phyloP scores from a whole-genome alignment of 2,113 vertebrate genomes.

The Stigmatopora argus region DNA sequence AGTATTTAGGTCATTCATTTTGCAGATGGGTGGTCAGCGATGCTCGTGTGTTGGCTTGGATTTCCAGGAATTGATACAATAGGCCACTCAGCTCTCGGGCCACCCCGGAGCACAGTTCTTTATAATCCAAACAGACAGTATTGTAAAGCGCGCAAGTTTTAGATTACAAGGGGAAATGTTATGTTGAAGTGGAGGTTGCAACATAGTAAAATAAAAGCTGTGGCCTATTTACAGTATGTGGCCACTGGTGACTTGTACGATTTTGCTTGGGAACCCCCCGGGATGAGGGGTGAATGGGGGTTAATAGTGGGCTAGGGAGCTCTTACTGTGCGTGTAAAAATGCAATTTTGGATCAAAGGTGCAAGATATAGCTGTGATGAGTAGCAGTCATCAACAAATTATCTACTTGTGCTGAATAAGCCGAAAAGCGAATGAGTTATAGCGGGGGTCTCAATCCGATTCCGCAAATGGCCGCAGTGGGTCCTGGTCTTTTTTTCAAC shows the following conservation, averaged over 20 bases:
- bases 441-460: too few relatives aligned
- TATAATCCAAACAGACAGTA: constrained; percentile 55
- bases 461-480: too few relatives aligned
- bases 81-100: constrained; percentile 40
- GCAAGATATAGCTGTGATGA: too few relatives aligned
- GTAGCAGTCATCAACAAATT: too few relatives aligned
- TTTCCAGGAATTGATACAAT: constrained; percentile 61
- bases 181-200: constrained; percentile 1
- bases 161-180: constrained; percentile 29
- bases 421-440: too few relatives aligned
- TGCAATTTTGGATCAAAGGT: too few relatives aligned
- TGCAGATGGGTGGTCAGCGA: constrained; percentile 63
- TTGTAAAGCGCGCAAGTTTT: constrained; percentile 32
- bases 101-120: constrained; percentile 46
- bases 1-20: constrained; percentile 67
- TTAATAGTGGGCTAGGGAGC: neutral
- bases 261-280: neutral
- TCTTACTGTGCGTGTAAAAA: neutral
- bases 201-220: constrained; percentile 12
- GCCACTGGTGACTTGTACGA: neutral
- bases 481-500: too few relatives aligned
- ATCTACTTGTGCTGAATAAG: too few relatives aligned
- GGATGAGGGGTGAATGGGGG: neutral
- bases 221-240: constrained; percentile 10
- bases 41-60: constrained; percentile 46